Evolutionary conservation across 2,888 invertebrate genomes (phyloP).

Genomic region (Erebia aethiops): DNA sequence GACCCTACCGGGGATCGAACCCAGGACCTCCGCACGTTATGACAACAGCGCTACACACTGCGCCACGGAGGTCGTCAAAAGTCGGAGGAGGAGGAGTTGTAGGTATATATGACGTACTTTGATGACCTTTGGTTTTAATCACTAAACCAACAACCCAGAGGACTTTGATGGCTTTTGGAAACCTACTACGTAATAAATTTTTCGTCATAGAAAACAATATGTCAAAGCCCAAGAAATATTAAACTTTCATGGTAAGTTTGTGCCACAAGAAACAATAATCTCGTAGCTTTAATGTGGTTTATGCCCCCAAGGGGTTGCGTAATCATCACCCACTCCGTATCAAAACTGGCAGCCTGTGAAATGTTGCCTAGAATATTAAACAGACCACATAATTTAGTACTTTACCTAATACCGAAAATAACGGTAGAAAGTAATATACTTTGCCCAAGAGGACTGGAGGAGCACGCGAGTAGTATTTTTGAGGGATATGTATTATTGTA

Average conservation of each 20-base stretch:
- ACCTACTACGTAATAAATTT: neutral
- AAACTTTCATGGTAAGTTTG: constrained; percentile 6
- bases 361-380: constrained; percentile 12
- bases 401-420: neutral
- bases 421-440: neutral
- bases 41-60: too few species aligned
- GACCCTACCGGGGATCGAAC: too few species aligned
- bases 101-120: too few species aligned
- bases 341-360: constrained; percentile 19
- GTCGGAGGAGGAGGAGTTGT: too few species aligned
- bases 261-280: constrained; percentile 13
- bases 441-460: neutral
- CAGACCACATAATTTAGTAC: neutral
- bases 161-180: too few species aligned
- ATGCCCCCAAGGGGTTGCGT: constrained; percentile 10
- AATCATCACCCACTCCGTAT: constrained; percentile 7
- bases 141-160: too few species aligned
- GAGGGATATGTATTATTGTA: too few species aligned
- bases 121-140: too few species aligned
- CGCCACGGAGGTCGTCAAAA: too few species aligned
- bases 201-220: too few species aligned
- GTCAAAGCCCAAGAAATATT: neutral
- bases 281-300: constrained; percentile 11
- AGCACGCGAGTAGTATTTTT: too few species aligned
- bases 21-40: too few species aligned